phyloP scores from a whole-genome alignment of 2,888 invertebrate genomes.

The Diarsia dahlii region DNA sequence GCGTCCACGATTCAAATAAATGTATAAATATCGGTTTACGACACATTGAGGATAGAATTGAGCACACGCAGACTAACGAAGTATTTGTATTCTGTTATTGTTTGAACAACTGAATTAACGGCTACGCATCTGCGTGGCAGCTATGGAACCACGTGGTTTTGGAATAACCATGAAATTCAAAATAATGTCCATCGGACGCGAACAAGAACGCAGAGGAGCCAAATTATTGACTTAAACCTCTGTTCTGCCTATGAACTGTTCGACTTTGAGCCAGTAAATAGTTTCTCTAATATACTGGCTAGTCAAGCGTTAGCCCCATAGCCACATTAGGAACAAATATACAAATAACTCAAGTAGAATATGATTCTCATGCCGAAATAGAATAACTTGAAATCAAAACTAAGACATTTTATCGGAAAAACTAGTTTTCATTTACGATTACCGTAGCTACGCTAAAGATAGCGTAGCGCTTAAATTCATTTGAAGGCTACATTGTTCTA shows the following conservation, averaged over 20 bases:
- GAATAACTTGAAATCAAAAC: neutral
- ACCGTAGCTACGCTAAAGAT: neutral
- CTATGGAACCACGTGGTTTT: conserved; percentile 26
- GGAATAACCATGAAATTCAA: conserved; percentile 27
- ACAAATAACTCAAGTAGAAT: neutral
- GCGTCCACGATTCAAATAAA: conserved; percentile 10
- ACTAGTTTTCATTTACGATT: conserved; percentile 1
- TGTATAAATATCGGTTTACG: conserved; percentile 32
- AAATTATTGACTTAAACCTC: neutral
- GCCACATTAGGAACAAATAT: neutral
- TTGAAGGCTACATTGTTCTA: conserved; percentile 12
- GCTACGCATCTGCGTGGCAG: neutral
- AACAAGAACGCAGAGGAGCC: neutral
- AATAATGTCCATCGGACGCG: neutral
- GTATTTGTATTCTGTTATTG: conserved; percentile 68
- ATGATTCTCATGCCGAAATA: neutral
- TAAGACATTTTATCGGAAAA: no score
- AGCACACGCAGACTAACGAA: conserved; percentile 68
- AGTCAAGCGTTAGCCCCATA: neutral
- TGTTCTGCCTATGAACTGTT: neutral
- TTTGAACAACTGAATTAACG: conserved; percentile 70
- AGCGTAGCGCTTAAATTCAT: neutral
- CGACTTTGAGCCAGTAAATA: neutral
- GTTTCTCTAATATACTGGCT: neutral
- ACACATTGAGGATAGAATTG: conserved; percentile 42